Evolutionary conservation across 1,140 invertebrate genomes (phyloP).

Genomic region (Orius laevigatus): DNA sequence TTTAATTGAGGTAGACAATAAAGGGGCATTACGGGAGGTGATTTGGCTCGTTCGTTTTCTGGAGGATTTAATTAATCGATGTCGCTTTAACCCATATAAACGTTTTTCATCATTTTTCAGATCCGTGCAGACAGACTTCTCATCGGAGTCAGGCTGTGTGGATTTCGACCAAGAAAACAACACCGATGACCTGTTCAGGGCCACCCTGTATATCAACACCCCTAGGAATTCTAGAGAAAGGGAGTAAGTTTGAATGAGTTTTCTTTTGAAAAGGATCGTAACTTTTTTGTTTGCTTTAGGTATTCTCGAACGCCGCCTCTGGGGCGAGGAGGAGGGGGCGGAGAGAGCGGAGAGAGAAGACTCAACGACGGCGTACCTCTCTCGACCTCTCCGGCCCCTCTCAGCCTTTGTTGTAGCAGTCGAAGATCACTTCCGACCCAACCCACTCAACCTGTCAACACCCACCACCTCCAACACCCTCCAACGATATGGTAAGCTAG

Average conservation of each 20-base stretch:
- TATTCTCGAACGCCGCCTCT: conserved; percentile 6
- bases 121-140: conserved; percentile 8
- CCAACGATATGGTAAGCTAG: conserved; percentile 3
- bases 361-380: not conserved
- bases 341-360: not conserved
- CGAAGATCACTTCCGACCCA: conserved; percentile 1
- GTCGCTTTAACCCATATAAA: too few species aligned
- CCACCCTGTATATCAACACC: conserved; percentile 9
- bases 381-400: conserved; percentile 1
- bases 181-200: conserved; percentile 5
- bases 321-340: not conserved
- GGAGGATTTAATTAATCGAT: too few species aligned
- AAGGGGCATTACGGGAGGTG: too few species aligned
- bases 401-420: conserved; percentile 2
- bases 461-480: conserved; percentile 4
- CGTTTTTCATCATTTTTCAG: not conserved
- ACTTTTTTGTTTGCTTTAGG: not conserved
- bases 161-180: conserved; percentile 8
- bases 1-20: too few species aligned
- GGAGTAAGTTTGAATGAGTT: not conserved
- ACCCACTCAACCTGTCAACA: conserved; percentile 3
- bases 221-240: conserved; percentile 5
- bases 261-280: not conserved
- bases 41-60: too few species aligned
- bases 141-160: conserved; percentile 4